Conservation (phyloP, 2,888 invertebrate species). For the Cephus spinipes region DNA sequence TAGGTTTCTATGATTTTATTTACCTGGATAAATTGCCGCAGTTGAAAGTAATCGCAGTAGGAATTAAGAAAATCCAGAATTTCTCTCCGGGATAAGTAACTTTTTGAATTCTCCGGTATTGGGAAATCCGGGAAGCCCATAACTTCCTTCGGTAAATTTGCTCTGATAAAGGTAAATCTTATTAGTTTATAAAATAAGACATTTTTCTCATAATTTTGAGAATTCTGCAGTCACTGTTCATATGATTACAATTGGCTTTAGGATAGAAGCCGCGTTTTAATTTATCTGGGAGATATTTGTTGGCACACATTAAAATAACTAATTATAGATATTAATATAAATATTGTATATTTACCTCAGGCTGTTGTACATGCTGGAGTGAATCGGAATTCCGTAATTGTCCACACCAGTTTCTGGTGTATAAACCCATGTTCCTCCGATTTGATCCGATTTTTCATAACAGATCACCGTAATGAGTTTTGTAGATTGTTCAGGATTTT, state of each 20-base stretch:
- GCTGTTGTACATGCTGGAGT: conserved; percentile 92
- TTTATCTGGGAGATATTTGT: not conserved
- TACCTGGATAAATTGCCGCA: conserved; percentile 77
- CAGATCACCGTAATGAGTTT: conserved; percentile 70
- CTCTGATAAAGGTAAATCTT: conserved; percentile 71
- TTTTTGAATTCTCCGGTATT: conserved; percentile 77
- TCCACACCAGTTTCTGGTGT: conserved; percentile 82
- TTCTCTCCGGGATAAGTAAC: conserved; percentile 80
- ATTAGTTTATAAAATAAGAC: not conserved
- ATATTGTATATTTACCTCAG: conserved; percentile 74
- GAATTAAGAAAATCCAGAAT: conserved; percentile 79
- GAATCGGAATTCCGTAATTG: conserved; percentile 82
- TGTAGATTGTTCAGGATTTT: conserved; percentile 33
- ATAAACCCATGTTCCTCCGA: conserved; percentile 95
- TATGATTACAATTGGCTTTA: too few relatives aligned
- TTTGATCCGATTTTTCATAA: conserved; percentile 79
- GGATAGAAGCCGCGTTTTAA: too few relatives aligned
- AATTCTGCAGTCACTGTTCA: too few relatives aligned
- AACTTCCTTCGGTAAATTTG: conserved; percentile 92
- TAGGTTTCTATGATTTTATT: conserved; percentile 21
- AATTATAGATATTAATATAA: not conserved
- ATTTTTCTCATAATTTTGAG: not conserved
- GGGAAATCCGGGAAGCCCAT: conserved; percentile 93
- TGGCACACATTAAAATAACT: not conserved
- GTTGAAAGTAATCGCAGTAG: conserved; percentile 77